Evolutionary conservation across 2,888 invertebrate genomes (phyloP), one percentile per base, ranked within the genome.

Genomic region (Rotaria macrura): DNA sequence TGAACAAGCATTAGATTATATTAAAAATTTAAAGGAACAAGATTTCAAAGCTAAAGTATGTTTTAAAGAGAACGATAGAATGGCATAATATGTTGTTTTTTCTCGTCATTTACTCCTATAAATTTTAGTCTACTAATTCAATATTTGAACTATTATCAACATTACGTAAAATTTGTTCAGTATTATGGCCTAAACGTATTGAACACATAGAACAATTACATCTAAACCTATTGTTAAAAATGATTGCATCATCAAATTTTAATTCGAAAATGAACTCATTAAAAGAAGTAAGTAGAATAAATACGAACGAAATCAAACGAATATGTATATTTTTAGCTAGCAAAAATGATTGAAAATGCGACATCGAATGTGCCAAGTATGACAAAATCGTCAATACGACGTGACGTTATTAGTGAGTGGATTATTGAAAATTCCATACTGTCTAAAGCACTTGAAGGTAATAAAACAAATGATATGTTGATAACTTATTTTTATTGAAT

Each of bases 261-360:
- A 92, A 91, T 88, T 91, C 91, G 34, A 89, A 91, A 88, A 92
- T 92, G 91, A 91, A 91, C 88, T 92, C 91, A 1, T 88, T 92
- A 40, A 92, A 92, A 89, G 92, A 91, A 90, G 91, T 91, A 87
- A 87, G 84, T 57, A 54, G 17, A 7, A 29, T n/a, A 49, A 57
- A 57, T 0, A 49, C 17, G 3, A 17, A 49, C 17, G 4, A 49
- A 49, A 49, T 17, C 0, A 5, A 49, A 49, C 1, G 17, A 1
- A 49, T 17, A 49, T 14, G 3, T 85, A 85, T 34, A 34, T 17
- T 65, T 65, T 47, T 88, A 91, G 91, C 89, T 91, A 49, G 90
- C 90, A 85, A 91, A 90, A 87, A 87, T 91, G 85, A 91, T 91
- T 86, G 91, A 91, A 86, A 90, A 90, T 86, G 88, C 89, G 83